Evolutionary conservation across 1,140 invertebrate species (phyloP).

Genomic region (Drosophila nasuta): DNA sequence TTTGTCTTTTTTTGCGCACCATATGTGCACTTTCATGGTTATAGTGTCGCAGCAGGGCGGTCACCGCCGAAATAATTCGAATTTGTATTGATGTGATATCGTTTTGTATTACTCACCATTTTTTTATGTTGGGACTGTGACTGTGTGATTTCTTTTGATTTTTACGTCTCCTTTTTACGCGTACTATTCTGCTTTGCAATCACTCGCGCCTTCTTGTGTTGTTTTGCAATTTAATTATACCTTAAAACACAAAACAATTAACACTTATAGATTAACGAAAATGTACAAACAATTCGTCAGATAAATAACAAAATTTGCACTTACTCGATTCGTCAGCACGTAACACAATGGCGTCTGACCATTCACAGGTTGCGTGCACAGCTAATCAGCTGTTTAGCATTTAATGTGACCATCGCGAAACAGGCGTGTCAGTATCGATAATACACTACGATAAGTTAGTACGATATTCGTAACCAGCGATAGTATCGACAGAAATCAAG

Average conservation of each 20-base stretch:
- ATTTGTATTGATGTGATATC: constrained; percentile 46
- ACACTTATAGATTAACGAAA: constrained; percentile 8
- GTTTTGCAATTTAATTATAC: constrained; percentile 2
- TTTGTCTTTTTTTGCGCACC: neutral
- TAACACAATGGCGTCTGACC: constrained; percentile 52
- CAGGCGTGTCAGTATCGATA: constrained; percentile 13
- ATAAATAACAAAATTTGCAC: constrained; percentile 41
- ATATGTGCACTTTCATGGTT: constrained; percentile 1
- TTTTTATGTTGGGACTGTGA: constrained; percentile 35
- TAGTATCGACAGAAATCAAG: no score
- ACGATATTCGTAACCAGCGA: no score
- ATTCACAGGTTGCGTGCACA: constrained; percentile 34
- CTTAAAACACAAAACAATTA: constrained; percentile 7
- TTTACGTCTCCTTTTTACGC: constrained; percentile 12
- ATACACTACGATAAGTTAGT: neutral
- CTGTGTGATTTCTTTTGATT: constrained; percentile 25
- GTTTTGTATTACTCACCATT: constrained; percentile 70
- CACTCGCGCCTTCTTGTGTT: neutral
- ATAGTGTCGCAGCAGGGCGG: constrained; percentile 29
- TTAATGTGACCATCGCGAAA: constrained; percentile 1
- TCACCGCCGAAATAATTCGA: constrained; percentile 24
- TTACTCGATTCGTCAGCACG: constrained; percentile 54
- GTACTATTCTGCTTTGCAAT: neutral
- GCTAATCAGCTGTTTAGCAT: constrained; percentile 29
- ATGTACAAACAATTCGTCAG: neutral